These are phyloP conservation scores for Pitangus sulphuratus DNA, from an alignment of 2,797 vertebrate genomes.

Conservation along the genomic window DNA sequence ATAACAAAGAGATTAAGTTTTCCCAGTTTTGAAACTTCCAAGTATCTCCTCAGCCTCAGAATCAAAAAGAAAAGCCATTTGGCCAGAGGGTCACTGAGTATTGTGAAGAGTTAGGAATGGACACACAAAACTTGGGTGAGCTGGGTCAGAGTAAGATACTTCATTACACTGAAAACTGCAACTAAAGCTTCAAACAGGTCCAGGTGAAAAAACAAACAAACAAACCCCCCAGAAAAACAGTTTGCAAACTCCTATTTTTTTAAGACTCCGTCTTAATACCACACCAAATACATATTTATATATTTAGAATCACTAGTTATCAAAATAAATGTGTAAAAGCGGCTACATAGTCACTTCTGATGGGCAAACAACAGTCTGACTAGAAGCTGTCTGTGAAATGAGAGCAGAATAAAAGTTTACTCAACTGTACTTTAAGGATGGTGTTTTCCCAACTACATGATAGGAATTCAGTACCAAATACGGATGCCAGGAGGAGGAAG, in stretches of 20 bases:
- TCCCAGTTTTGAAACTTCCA: not conserved
- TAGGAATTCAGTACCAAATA: not conserved
- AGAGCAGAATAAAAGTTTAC: not conserved
- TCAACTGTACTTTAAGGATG: not conserved
- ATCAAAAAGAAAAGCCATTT: slow-evolving; percentile 19
- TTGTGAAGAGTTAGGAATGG: slow-evolving; percentile 22
- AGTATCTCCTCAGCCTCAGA: not conserved
- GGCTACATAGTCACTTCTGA: not conserved
- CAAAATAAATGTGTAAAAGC: not conserved
- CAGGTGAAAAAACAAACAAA: not conserved
- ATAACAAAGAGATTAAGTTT: not conserved
- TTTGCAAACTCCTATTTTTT: not conserved
- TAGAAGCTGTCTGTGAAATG: not conserved
- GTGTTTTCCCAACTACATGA: not conserved
- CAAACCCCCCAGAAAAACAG: not conserved
- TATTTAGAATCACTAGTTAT: not conserved
- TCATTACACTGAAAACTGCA: not conserved
- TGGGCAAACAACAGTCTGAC: not conserved
- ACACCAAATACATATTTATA: not conserved
- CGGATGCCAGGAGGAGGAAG: not conserved
- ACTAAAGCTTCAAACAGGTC: not conserved
- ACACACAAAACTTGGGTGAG: slow-evolving; percentile 14
- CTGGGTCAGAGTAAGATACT: not conserved
- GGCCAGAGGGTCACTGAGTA: slow-evolving; percentile 7
- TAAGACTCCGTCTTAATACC: not conserved